Percentiles rank a stretch among this genome's conserved stretches.
Evolutionary conservation across 2,797 vertebrate species (phyloP).

Genomic region (Falco cherrug): DNA sequence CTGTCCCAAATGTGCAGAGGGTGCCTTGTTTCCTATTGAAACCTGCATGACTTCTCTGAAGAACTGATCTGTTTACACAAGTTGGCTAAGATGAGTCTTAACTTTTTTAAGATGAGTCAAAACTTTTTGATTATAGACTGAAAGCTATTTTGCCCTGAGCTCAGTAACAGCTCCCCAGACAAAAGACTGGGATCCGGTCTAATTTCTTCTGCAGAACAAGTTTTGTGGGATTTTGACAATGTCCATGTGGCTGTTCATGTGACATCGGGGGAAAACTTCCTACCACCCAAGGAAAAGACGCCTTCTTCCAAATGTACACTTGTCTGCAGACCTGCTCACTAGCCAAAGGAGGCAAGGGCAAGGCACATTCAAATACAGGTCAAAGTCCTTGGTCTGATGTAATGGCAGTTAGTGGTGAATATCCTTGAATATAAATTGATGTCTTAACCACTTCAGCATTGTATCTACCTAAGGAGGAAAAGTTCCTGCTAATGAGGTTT

Average conservation of each 20-base stretch:
- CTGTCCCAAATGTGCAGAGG: neutral
- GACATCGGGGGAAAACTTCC: neutral
- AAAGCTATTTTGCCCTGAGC: conserved; percentile 43
- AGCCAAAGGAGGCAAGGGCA: neutral
- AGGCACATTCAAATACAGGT: neutral
- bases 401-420: neutral
- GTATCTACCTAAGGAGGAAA: neutral
- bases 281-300: neutral
- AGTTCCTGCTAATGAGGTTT: neutral
- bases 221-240: conserved; percentile 41
- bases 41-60: conserved; percentile 35
- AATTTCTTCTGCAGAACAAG: conserved; percentile 21
- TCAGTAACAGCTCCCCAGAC: conserved; percentile 39
- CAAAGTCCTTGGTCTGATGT: neutral
- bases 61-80: conserved; percentile 63
- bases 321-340: neutral
- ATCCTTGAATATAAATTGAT: neutral
- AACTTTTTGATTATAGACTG: conserved; percentile 54
- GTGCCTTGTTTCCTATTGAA: neutral
- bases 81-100: conserved; percentile 13
- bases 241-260: neutral
- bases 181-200: conserved; percentile 20
- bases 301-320: neutral
- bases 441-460: neutral
- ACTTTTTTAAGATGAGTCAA: neutral